phyloP scores from a whole-genome alignment of 1,140 invertebrate genomes.

The Acromyrmex echinatior region DNA sequence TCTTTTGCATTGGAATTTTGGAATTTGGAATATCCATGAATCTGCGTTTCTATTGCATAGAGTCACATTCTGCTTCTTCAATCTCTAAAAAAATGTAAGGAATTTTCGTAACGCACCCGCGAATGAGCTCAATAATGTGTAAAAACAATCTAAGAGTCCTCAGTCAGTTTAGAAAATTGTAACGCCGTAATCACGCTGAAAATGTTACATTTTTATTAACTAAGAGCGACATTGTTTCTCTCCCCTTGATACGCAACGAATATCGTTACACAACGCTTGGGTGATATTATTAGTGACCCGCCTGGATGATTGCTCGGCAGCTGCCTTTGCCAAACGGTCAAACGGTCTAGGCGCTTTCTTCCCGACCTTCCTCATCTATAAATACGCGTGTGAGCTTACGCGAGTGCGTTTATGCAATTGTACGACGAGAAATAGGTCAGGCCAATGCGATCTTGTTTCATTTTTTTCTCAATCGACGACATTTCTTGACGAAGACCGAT shows the following conservation, averaged over 20 bases:
- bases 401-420: conserved; percentile 77
- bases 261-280: conserved; percentile 67
- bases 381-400: conserved; percentile 73
- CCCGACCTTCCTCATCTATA: conserved; percentile 76
- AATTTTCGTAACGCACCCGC: neutral
- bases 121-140: neutral
- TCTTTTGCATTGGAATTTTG: too few relatives aligned
- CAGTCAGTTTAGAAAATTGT: conserved; percentile 30
- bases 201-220: conserved; percentile 29
- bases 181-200: neutral
- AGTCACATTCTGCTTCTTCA: neutral
- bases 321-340: conserved; percentile 77
- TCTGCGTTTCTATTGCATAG: neutral
- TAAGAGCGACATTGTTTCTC: conserved; percentile 19
- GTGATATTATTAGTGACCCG: conserved; percentile 76
- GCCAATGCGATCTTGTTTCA: conserved; percentile 63
- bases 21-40: too few relatives aligned
- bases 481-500: neutral
- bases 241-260: conserved; percentile 60
- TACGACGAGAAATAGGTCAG: conserved; percentile 71
- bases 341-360: conserved; percentile 77
- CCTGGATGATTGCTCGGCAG: conserved; percentile 75
- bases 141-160: conserved; percentile 4
- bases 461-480: conserved; percentile 48
- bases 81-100: neutral